phyloP scores from a whole-genome alignment of 2,888 invertebrate species.

The Ophion ellenae region DNA sequence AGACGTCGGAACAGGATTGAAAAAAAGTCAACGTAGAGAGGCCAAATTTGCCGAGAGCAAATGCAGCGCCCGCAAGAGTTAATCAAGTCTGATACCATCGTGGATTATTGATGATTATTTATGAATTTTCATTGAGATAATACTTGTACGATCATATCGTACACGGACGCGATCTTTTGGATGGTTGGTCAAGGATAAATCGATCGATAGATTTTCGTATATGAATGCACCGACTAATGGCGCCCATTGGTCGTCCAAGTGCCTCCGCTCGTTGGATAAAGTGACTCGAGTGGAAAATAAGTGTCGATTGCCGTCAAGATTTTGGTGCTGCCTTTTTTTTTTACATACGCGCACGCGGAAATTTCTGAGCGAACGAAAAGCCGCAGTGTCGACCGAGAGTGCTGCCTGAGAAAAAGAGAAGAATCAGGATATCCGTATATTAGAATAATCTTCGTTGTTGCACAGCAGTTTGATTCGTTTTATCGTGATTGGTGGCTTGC shows the following conservation, averaged over 20 bases:
- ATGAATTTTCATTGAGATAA: conserved; percentile 1
- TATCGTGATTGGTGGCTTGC: conserved; percentile 20
- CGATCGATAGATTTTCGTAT: conserved; percentile 19
- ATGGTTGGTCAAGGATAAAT: conserved; percentile 9
- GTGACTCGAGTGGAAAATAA: conserved; percentile 53
- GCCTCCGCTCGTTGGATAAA: conserved; percentile 54
- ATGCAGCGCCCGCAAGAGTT: neutral
- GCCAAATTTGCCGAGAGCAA: neutral
- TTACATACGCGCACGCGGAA: conserved; percentile 25
- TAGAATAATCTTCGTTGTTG: conserved; percentile 2
- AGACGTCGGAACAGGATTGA: neutral
- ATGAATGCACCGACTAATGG: neutral
- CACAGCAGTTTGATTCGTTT: neutral
- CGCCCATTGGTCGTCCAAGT: conserved; percentile 25
- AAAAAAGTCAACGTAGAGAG: neutral
- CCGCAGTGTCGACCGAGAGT: conserved; percentile 36
- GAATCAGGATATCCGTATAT: conserved; percentile 18
- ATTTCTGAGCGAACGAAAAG: conserved; percentile 44
- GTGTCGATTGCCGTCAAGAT: conserved; percentile 36
- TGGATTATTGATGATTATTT: neutral
- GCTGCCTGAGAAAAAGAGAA: conserved; percentile 2
- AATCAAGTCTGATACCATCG: neutral
- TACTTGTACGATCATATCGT: conserved; percentile 22
- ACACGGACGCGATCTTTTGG: neutral
- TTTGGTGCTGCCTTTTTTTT: conserved; percentile 36